Evolutionary conservation across 2,113 vertebrate genomes (phyloP).

Genomic region (Manacus vitellinus): DNA sequence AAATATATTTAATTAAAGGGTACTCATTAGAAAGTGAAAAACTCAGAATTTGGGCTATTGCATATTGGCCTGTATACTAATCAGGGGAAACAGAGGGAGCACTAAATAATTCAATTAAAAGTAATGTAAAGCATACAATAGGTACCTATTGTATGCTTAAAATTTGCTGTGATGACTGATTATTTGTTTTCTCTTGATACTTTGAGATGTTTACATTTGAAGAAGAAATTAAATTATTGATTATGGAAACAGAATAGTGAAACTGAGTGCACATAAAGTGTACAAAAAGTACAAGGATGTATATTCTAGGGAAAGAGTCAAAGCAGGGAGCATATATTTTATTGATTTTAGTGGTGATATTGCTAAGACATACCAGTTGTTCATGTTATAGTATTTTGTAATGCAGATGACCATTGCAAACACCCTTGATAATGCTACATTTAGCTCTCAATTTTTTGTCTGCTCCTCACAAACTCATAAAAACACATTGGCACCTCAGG

Average conservation of each 20-base stretch:
- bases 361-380: background rate
- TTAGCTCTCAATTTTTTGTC: background rate
- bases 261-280: background rate
- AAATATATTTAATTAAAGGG: background rate
- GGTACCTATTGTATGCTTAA: background rate
- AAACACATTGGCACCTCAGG: background rate
- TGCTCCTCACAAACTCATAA: background rate
- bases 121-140: accelerated
- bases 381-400: background rate
- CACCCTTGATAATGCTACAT: background rate
- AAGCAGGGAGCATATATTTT: background rate
- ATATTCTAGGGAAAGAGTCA: background rate
- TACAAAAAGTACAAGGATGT: background rate
- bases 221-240: background rate
- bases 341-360: background rate
- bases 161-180: background rate
- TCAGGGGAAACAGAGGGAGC: background rate
- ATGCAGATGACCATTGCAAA: background rate
- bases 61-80: background rate
- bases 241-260: background rate
- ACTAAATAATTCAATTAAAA: background rate
- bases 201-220: background rate
- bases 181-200: background rate
- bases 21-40: background rate
- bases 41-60: background rate